These are phyloP conservation scores for Epinephelus cyanopodus DNA, from an alignment of 2,113 vertebrate genomes.

Conservation along the genomic window DNA sequence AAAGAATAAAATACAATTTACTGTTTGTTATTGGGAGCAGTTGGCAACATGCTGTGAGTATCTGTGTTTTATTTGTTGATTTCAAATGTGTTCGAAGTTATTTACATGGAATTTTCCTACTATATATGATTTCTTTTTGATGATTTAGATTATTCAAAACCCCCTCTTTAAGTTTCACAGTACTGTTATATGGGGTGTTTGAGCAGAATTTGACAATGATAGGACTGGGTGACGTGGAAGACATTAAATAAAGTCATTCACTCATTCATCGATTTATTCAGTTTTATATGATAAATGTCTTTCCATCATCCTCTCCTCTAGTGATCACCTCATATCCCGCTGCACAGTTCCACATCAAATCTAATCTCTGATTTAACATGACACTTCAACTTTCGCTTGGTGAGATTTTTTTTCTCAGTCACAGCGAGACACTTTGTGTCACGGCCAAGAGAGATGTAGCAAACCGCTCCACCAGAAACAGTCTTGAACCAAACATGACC, in stretches of 20 bases:
- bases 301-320: conserved; percentile 9
- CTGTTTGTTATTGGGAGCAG: not conserved
- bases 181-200: not conserved
- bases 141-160: too few species aligned
- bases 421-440: conserved; percentile 32
- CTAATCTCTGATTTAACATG: conserved; percentile 36
- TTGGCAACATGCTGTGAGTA: not conserved
- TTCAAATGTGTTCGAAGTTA: not conserved
- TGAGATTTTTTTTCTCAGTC: not conserved
- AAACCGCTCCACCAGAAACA: conserved; percentile 45
- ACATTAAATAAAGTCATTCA: conserved; percentile 26
- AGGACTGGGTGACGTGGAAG: not conserved
- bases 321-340: not conserved
- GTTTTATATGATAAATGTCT: conserved; percentile 12
- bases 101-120: not conserved
- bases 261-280: not conserved
- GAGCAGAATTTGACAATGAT: not conserved
- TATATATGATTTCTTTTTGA: too few species aligned
- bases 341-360: conserved; percentile 25
- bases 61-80: not conserved
- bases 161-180: too few species aligned
- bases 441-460: conserved; percentile 55
- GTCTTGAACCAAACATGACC: conserved; percentile 56
- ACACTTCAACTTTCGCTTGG: conserved; percentile 34
- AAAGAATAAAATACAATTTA: not conserved